phyloP scores from a whole-genome alignment of 1,140 invertebrate species.

The Cydia splendana region DNA sequence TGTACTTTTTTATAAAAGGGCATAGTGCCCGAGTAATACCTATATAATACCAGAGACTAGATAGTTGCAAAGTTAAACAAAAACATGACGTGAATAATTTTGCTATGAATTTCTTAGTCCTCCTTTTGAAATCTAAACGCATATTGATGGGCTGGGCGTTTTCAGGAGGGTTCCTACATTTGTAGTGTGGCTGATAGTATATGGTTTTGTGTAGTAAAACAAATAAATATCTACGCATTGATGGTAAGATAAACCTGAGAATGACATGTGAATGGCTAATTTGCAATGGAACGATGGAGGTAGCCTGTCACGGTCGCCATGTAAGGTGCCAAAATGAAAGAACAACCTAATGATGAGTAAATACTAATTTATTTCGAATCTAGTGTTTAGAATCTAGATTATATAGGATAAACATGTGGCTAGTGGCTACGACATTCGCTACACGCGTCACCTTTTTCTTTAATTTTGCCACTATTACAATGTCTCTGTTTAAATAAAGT shows the following conservation, averaged over 20 bases:
- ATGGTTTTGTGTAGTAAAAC: too few relatives aligned
- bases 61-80: not conserved
- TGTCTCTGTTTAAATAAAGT: not conserved
- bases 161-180: too few relatives aligned
- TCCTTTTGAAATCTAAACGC: too few relatives aligned
- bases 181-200: too few relatives aligned
- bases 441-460: not conserved
- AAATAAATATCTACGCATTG: too few relatives aligned
- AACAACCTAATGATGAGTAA: not conserved
- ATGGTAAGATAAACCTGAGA: too few relatives aligned
- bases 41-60: not conserved
- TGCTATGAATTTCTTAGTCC: too few relatives aligned
- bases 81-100: not conserved
- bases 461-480: not conserved
- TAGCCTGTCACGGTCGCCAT: not conserved
- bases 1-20: slow-evolving; percentile 39
- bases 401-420: not conserved
- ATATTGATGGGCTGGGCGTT: too few relatives aligned
- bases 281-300: not conserved
- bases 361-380: not conserved
- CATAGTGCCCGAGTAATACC: not conserved
- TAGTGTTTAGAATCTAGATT: too few relatives aligned
- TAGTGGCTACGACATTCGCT: not conserved
- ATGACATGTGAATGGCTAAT: not conserved
- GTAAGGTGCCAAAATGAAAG: not conserved